These are phyloP conservation scores for Stenopsyche tienmushanensis DNA, from an alignment of 1,140 invertebrate species.

Conservation along the genomic window DNA sequence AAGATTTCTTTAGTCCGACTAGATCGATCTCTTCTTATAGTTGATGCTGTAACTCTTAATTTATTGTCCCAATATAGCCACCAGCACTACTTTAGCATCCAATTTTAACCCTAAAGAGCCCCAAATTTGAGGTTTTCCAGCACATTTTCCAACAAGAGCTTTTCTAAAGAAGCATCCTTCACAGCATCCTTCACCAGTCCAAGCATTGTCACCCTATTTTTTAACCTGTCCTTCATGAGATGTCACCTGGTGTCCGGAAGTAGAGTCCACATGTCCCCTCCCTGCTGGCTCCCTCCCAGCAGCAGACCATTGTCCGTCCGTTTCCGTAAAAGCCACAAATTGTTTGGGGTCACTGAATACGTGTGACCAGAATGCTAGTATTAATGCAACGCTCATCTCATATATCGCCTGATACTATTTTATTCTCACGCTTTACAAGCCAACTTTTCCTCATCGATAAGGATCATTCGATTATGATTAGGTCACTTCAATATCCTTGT, in stretches of 20 bases:
- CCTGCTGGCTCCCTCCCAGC: background rate
- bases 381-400: conserved; percentile 14
- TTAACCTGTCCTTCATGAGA: conserved; percentile 18
- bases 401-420: background rate
- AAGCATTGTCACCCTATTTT: conserved; percentile 5
- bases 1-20: background rate
- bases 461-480: too few species aligned
- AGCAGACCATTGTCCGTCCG: conserved; percentile 16
- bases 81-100: too few species aligned
- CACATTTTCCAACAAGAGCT: too few species aligned
- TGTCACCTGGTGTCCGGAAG: conserved; percentile 21
- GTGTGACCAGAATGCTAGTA: conserved; percentile 21
- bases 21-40: background rate
- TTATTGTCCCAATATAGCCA: background rate
- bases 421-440: conserved; percentile 8
- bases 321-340: conserved; percentile 29
- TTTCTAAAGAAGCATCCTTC: background rate
- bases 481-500: too few species aligned
- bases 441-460: too few species aligned
- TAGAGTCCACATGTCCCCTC: conserved; percentile 2
- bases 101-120: too few species aligned
- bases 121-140: too few species aligned
- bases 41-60: background rate
- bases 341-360: conserved; percentile 31
- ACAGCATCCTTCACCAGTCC: background rate